Base-by-base conservation (phyloP, 2,797 vertebrate species). In the Danio kyathit region DNA sequence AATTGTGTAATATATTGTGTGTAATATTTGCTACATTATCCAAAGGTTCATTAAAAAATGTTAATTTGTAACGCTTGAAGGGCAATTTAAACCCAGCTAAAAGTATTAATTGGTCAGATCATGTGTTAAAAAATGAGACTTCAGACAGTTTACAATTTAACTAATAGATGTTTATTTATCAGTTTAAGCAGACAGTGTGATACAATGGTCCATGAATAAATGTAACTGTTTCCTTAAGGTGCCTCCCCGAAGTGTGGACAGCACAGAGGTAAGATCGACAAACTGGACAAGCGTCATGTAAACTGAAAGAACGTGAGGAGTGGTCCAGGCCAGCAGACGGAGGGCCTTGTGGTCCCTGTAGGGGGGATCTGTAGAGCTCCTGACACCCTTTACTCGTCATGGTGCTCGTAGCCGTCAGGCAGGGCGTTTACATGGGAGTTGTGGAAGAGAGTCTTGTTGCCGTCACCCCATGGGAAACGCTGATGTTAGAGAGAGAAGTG, bases 401-500 rank as follows among this genome's bases (percentile, higher is more conserved):
- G 88, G 10, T 94, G 94, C 92, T 98, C 98, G 56, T 96, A 99
- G 81, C 98, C 98, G 0, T 92, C 93, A 19, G 98, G 97, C 70
- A 99, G 97, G 21, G 97, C 4, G 4, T 99, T 99, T 83, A 88
- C 0, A 0, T 95, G 96, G 0, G 94, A 0, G 79, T 99, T 99
- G 92, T 99, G 98, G 92, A 99, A 99, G 3, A 99, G 91, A 13
- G 63, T 80, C 85, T 96, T 95, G 88, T 90, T 94, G 44, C 98
- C 98, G 21, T 99, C 97, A 76, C 97, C 97, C 98, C 98, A 99
- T 1, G 98, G 98, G 79, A 98, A 99, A 83, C 93, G 95, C 98
- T 99, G 92, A 72, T 5, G 64, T 43, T 17, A 9, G 7, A 13
- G 41, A 4, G 38, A 61, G 3, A 29, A 29, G 29, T 29, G 29